These are phyloP conservation scores for Battus philenor DNA, from an alignment of 1,140 invertebrate genomes.

Conservation along the genomic window DNA sequence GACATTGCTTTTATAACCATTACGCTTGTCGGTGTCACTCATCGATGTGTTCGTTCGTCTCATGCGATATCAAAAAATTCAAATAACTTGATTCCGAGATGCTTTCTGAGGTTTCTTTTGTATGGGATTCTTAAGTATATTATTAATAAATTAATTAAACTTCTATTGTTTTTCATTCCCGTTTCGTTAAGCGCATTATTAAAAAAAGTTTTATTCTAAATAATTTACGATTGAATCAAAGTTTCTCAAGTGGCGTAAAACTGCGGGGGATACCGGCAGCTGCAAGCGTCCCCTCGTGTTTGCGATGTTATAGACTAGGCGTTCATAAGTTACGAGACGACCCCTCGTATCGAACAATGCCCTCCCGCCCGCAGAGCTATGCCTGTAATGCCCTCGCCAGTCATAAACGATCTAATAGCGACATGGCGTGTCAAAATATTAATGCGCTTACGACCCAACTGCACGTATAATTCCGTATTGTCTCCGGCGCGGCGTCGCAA, in stretches of 20 bases:
- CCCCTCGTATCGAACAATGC: conserved; percentile 40
- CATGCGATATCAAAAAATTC: too few species aligned
- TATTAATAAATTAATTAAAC: too few species aligned
- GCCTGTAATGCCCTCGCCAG: conserved; percentile 34
- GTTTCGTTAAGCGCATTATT: too few species aligned
- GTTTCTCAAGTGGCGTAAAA: too few species aligned
- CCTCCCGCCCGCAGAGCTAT: conserved; percentile 26
- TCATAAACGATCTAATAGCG: conserved; percentile 63
- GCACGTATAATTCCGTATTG: conserved; percentile 41
- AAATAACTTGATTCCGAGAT: too few species aligned
- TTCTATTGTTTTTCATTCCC: too few species aligned
- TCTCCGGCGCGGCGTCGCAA: conserved; percentile 18
- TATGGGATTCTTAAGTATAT: too few species aligned
- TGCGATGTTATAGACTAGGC: conserved; percentile 39
- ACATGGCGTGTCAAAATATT: conserved; percentile 65
- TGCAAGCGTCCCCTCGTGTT: conserved; percentile 47
- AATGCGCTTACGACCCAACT: conserved; percentile 56
- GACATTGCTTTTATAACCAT: conserved; percentile 49
- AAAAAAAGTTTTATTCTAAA: too few species aligned
- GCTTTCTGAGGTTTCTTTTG: too few species aligned
- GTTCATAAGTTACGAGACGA: conserved; percentile 31
- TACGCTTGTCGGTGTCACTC: conserved; percentile 41
- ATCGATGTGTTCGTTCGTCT: conserved; percentile 2
- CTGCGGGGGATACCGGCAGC: conserved; percentile 46
- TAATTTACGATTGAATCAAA: too few species aligned